Percentiles rank a stretch among this genome's conserved stretches.
These are phyloP conservation scores for Procapra przewalskii DNA, from an alignment of 2,113 vertebrate species.

Conservation along the genomic window DNA sequence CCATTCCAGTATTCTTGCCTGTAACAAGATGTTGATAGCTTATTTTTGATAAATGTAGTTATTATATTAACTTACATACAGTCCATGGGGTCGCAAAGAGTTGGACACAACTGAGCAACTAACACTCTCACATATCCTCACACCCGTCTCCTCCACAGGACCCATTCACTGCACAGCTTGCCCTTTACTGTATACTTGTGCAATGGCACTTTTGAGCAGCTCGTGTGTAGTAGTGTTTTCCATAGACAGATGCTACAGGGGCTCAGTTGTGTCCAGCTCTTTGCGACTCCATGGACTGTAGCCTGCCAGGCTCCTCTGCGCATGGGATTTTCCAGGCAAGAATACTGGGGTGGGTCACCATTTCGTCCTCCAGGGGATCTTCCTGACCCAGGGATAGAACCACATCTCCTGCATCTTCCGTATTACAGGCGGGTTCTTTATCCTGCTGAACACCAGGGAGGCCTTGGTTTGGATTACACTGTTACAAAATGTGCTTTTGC, in stretches of 20 bases:
- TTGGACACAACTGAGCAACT: neutral
- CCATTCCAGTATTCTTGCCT: neutral
- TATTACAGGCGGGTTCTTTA: neutral
- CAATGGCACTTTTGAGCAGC: neutral
- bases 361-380: neutral
- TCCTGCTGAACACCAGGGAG: neutral
- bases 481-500: neutral
- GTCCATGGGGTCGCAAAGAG: neutral
- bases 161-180: neutral
- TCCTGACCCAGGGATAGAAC: neutral
- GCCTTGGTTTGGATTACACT: neutral
- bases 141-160: neutral
- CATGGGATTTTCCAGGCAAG: neutral
- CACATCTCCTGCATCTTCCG: neutral
- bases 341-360: neutral
- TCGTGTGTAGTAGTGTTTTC: neutral
- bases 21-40: neutral
- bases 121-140: neutral
- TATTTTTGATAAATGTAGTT: neutral
- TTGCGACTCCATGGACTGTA: neutral
- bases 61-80: neutral
- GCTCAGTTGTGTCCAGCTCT: rapidly evolving
- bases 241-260: neutral
- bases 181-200: neutral
- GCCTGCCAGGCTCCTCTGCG: neutral